These are phyloP conservation scores for Hyperopisus bebe DNA, from an alignment of 2,113 vertebrate species.

Conservation along the genomic window DNA sequence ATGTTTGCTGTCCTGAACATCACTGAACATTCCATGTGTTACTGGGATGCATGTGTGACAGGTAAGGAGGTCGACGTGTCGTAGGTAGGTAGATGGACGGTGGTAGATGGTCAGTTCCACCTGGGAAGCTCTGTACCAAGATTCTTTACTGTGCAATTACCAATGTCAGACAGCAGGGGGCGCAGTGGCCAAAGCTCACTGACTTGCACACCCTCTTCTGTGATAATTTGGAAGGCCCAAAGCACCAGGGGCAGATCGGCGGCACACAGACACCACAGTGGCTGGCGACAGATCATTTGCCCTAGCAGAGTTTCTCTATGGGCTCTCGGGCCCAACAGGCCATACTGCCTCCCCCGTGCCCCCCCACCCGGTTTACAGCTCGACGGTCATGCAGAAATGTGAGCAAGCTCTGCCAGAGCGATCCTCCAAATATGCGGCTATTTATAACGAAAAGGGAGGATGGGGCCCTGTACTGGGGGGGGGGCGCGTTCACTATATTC, in stretches of 20 bases:
- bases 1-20: background rate
- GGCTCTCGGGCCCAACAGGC: background rate
- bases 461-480: background rate
- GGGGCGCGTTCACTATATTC: background rate
- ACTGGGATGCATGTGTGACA: background rate
- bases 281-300: background rate
- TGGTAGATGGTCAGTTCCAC: no score
- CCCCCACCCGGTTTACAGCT: background rate
- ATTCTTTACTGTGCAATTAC: background rate
- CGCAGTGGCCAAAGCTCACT: background rate
- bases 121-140: background rate
- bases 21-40: background rate
- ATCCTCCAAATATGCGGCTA: background rate
- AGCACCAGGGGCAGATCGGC: background rate
- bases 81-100: background rate
- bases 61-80: background rate
- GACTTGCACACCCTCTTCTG: background rate
- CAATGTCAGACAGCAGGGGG: background rate
- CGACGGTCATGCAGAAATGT: background rate
- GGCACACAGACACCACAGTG: background rate
- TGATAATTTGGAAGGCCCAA: no score
- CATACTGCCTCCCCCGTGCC: background rate
- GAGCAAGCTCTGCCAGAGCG: background rate
- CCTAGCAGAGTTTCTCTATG: background rate
- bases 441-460: slow-evolving; percentile 1